Percentiles rank a stretch among this genome's conserved stretches.
phyloP scores from a whole-genome alignment of 2,888 invertebrate species.

The Uropetala carovei region DNA sequence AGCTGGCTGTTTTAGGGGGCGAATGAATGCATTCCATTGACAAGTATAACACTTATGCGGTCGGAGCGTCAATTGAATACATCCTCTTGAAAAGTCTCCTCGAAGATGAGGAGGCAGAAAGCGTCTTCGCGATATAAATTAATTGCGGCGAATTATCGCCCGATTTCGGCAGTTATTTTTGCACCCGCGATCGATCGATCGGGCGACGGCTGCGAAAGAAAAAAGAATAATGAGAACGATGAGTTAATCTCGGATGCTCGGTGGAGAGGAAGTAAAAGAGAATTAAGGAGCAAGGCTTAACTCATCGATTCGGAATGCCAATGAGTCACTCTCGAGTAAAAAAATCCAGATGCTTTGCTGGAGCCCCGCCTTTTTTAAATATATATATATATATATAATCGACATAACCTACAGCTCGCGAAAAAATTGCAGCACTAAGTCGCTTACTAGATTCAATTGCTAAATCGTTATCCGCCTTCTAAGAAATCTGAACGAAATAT shows the following conservation, averaged over 20 bases:
- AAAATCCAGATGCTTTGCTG: background rate
- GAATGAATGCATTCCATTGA: conserved; percentile 13
- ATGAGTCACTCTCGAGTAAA: background rate
- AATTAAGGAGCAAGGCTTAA: background rate
- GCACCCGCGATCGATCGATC: background rate
- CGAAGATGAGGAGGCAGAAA: background rate
- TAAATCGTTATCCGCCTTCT: too few relatives aligned
- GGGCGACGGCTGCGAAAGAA: background rate
- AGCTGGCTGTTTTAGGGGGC: background rate
- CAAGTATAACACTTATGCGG: background rate
- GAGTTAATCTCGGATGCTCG: background rate
- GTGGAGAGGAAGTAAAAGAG: background rate
- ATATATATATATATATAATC: background rate
- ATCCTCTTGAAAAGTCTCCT: background rate
- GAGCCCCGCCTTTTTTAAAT: background rate
- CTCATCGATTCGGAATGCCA: background rate
- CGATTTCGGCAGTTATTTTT: background rate
- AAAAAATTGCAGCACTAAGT: too few relatives aligned
- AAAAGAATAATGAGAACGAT: background rate
- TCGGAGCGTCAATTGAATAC: background rate
- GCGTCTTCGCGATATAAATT: background rate
- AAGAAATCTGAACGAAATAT: too few relatives aligned
- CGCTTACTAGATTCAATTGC: too few relatives aligned
- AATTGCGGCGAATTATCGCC: background rate
- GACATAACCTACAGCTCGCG: background rate